Conservation (phyloP, 1,140 invertebrate genomes). For the Scaptomyza montana region DNA sequence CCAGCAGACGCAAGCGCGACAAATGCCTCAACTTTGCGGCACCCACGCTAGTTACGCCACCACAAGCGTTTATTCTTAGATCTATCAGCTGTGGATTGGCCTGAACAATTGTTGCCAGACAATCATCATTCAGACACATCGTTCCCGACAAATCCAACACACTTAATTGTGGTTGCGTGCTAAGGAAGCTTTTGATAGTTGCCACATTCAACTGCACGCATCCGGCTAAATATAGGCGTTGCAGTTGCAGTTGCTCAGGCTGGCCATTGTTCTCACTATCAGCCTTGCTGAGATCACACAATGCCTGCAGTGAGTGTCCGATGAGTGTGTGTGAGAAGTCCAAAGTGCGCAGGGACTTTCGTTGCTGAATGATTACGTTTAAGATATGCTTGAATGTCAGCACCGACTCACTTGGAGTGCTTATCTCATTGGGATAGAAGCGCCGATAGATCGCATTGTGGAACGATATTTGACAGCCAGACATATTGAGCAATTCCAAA, state of each 20-base stretch:
- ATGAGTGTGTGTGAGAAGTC: conserved; percentile 88
- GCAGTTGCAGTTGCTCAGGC: conserved; percentile 84
- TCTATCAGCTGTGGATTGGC: conserved; percentile 85
- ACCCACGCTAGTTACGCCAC: conserved; percentile 86
- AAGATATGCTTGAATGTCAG: conserved; percentile 89
- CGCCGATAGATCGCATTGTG: conserved; percentile 87
- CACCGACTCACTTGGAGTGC: conserved; percentile 86
- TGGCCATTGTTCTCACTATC: conserved; percentile 55
- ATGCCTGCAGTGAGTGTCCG: conserved; percentile 85
- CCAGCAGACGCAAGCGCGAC: conserved; percentile 85
- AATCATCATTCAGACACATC: conserved; percentile 87
- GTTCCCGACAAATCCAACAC: conserved; percentile 87
- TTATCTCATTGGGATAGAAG: conserved; percentile 86
- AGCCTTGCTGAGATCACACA: conserved; percentile 84
- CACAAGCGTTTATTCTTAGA: conserved; percentile 86
- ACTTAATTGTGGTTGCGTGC: conserved; percentile 85
- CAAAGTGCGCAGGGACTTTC: conserved; percentile 85
- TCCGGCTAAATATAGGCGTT: conserved; percentile 85
- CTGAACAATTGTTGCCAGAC: conserved; percentile 86
- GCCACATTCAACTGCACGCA: conserved; percentile 88
- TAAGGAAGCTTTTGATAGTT: conserved; percentile 86
- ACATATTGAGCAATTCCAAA: conserved; percentile 86
- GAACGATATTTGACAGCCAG: conserved; percentile 88
- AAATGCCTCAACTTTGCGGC: conserved; percentile 85
- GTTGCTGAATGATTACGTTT: conserved; percentile 85